Conservation (phyloP, 2,113 vertebrate genomes). For the Dromaius novaehollandiae region DNA sequence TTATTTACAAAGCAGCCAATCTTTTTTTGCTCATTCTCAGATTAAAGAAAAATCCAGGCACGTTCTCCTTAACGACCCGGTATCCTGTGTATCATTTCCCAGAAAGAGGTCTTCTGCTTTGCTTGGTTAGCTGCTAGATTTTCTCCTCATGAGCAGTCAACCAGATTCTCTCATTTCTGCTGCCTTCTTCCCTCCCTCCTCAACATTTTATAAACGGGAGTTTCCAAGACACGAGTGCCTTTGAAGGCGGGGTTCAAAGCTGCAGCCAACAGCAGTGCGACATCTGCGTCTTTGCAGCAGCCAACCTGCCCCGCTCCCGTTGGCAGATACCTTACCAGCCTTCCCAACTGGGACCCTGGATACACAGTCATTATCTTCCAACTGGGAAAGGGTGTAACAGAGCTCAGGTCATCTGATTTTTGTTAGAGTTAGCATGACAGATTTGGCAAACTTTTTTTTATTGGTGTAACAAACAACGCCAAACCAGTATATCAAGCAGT, state of each 20-base stretch:
- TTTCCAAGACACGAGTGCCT: not conserved
- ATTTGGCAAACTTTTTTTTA: not conserved
- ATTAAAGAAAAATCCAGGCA: conserved; percentile 2
- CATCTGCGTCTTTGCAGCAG: not conserved
- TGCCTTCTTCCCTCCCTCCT: not conserved
- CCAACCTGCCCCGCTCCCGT: not conserved
- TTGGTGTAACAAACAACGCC: not conserved
- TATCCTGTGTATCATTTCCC: not conserved
- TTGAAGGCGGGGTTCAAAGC: not conserved
- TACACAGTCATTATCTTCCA: not conserved
- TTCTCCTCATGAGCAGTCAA: not conserved
- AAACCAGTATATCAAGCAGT: not conserved
- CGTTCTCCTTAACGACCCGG: not conserved
- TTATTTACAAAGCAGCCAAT: conserved; percentile 20
- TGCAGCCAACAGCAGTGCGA: not conserved
- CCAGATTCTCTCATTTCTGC: not conserved
- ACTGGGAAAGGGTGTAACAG: not conserved
- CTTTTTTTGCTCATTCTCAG: not conserved
- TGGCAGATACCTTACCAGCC: not conserved
- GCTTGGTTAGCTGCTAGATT: not conserved
- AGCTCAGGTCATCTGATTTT: not conserved
- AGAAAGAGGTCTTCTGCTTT: not conserved
- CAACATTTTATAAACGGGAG: not conserved
- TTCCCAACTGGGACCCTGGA: not conserved
- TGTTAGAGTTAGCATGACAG: not conserved